Base-by-base conservation (phyloP, 2,888 invertebrate species). In the Chesias legatella region DNA sequence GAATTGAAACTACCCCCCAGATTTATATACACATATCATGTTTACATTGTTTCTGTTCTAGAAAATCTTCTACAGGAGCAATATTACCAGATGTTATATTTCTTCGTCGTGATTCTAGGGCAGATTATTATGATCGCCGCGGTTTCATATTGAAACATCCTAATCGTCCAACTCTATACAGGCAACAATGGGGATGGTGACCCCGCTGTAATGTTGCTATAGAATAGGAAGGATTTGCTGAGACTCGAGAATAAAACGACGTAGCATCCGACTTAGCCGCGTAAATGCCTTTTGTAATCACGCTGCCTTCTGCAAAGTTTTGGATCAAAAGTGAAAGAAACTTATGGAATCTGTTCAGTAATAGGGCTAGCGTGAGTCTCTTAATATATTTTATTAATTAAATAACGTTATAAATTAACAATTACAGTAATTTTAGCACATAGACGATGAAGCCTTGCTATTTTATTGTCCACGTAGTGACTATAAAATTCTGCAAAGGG, bases 221-320 rank as follows among this genome's bases (percentile, higher is more conserved):
- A 79, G 80, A 82, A 83, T 80, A 62, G 73, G 63, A 78, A 70
- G 80, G 83, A 79, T 83, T 82, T 83, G 67, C 71, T 55, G 55
- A 70, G 63, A 63, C 66, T 68, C 63, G 13, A 65, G 78, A 77
- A 81, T 81, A 73, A 81, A 80, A 79, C 79, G 80, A 77, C 69
- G 70, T 63, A 60, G 65, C 64, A 58, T 67, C 70, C 64, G 68
- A 64, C 65, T 73, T 65, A 58, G 53, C 59, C 65, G 57, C 60
- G 69, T 70, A 73, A 79, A 81, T 70, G 69, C 75, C 69, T 69
- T n/a, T 70, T 67, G 74, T 81, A 78, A 80, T 80, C 73, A 70
- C 67, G 69, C 60, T 59, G 65, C 26, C 68, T 17, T 17, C 5
- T 67, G 51, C 55, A 57, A 49, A 59, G 60, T 61, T 68, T 61